Evolutionary conservation across 2,113 vertebrate genomes (phyloP).

Genomic region (Forbesichthys agassizii): DNA sequence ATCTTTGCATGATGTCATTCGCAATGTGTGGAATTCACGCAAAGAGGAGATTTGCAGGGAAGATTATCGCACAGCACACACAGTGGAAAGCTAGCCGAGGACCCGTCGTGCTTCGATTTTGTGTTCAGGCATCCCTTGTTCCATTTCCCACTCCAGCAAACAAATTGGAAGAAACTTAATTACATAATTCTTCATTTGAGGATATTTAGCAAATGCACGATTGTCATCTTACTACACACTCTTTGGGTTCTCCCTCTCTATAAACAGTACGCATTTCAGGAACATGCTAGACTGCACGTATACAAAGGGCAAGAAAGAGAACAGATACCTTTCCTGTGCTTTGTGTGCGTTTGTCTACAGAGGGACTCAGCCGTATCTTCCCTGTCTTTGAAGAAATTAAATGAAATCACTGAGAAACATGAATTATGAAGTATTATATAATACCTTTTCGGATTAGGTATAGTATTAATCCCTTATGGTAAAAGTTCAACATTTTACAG

Average conservation of each 20-base stretch:
- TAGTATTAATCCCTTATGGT: too few relatives aligned
- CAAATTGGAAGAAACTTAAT: slow-evolving; percentile 21
- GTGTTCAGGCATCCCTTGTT: background rate
- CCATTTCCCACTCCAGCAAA: background rate
- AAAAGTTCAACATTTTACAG: too few relatives aligned
- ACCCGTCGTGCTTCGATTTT: background rate
- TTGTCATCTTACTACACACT: slow-evolving; percentile 42
- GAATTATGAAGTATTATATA: too few relatives aligned
- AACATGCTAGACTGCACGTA: slow-evolving; percentile 39
- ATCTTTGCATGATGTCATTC: slow-evolving; percentile 70
- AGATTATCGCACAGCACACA: slow-evolving; percentile 45
- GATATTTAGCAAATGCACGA: slow-evolving; percentile 21
- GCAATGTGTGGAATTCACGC: slow-evolving; percentile 54
- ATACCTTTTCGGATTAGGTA: too few relatives aligned
- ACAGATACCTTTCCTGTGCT: slow-evolving; percentile 32
- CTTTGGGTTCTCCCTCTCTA: slow-evolving; percentile 28
- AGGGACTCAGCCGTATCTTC: slow-evolving; percentile 23
- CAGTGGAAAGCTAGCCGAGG: slow-evolving; percentile 24
- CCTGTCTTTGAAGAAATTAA: too few relatives aligned
- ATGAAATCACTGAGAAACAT: too few relatives aligned
- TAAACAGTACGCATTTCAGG: slow-evolving; percentile 26
- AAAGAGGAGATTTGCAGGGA: slow-evolving; percentile 15
- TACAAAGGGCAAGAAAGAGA: slow-evolving; percentile 39
- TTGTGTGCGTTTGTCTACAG: slow-evolving; percentile 21
- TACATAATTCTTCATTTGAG: slow-evolving; percentile 33